phyloP scores from a whole-genome alignment of 1,140 invertebrate genomes.

The Ruditapes philippinarum region DNA sequence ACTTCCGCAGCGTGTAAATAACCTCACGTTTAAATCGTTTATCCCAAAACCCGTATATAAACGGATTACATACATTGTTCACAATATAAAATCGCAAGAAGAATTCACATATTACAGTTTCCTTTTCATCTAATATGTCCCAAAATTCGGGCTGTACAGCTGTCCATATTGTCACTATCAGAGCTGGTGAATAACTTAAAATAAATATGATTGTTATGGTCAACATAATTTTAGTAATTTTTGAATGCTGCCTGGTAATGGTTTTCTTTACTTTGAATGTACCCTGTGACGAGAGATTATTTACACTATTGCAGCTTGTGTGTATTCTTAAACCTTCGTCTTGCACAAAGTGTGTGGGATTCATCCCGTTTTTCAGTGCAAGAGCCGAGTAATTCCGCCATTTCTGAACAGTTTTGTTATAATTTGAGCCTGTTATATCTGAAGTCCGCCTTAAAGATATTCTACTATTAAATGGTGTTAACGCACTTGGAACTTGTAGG shows the following conservation, averaged over 20 bases:
- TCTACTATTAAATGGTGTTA: neutral
- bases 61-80: constrained; percentile 49
- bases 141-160: constrained; percentile 7
- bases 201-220: constrained; percentile 47
- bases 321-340: neutral
- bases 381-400: neutral
- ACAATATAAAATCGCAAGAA: constrained; percentile 44
- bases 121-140: neutral
- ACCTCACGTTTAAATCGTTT: constrained; percentile 49
- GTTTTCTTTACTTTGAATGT: constrained; percentile 1
- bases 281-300: neutral
- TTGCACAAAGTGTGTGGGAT: neutral
- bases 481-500: neutral
- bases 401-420: neutral
- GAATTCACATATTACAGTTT: constrained; percentile 45
- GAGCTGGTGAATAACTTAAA: constrained; percentile 29
- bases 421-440: neutral
- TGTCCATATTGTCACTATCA: constrained; percentile 16
- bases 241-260: constrained; percentile 16
- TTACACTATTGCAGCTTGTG: neutral
- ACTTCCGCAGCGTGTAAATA: neutral
- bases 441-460: constrained; percentile 24
- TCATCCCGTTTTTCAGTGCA: neutral
- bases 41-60: constrained; percentile 58
- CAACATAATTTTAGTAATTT: constrained; percentile 53